phyloP scores from a whole-genome alignment of 2,113 vertebrate genomes.

The Notarius quadriscutis region DNA sequence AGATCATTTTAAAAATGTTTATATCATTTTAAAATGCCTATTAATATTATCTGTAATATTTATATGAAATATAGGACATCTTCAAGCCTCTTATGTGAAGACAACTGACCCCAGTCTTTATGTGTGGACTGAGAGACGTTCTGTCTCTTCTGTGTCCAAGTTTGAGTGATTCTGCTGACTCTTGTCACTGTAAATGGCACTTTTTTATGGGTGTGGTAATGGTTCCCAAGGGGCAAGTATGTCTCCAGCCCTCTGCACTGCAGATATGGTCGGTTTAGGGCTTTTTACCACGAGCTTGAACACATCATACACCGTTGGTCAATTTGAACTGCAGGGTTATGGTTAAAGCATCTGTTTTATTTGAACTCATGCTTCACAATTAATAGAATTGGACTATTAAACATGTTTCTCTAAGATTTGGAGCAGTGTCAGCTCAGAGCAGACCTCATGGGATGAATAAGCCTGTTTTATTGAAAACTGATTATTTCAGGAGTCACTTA shows the following conservation, averaged over 20 bases:
- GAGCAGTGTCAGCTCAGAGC: background rate
- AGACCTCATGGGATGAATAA: background rate
- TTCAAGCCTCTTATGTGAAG: background rate
- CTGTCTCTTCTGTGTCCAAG: conserved; percentile 54
- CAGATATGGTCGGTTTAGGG: conserved; percentile 68
- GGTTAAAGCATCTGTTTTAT: conserved; percentile 31
- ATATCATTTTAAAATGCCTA: too few relatives aligned
- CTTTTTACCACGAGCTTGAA: conserved; percentile 38
- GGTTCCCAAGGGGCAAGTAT: conserved; percentile 66
- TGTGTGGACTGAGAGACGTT: conserved; percentile 34
- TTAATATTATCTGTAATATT: background rate
- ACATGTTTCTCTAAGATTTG: conserved; percentile 6
- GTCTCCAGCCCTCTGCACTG: conserved; percentile 73
- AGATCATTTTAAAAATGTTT: too few relatives aligned
- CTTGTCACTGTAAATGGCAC: conserved; percentile 71
- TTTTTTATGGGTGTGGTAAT: conserved; percentile 76
- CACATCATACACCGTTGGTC: background rate
- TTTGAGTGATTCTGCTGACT: conserved; percentile 65
- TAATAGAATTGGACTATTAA: conserved; percentile 31
- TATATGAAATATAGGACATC: background rate
- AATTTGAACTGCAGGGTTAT: conserved; percentile 1
- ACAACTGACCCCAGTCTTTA: background rate
- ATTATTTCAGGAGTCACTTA: background rate
- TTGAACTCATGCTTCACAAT: background rate
- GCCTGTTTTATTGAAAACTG: background rate